Conservation (phyloP, 2,113 vertebrate species). For the Anser cygnoides region DNA sequence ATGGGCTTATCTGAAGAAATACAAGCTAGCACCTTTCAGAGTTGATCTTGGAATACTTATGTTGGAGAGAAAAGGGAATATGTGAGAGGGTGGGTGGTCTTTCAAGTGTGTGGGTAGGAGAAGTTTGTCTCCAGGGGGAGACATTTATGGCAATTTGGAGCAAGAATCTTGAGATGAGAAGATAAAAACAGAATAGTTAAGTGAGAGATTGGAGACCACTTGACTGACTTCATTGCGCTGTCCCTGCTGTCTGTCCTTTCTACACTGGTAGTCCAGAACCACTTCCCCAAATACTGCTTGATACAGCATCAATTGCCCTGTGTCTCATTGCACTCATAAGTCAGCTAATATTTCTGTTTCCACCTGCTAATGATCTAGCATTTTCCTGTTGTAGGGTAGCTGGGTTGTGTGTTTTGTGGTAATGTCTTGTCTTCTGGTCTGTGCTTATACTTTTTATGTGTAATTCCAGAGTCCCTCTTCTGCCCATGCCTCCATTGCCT, state of each 20-base stretch:
- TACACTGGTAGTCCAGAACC: not conserved
- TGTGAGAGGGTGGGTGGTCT: not conserved
- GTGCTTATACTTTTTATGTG: not conserved
- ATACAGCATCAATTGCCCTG: not conserved
- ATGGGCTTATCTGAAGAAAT: not conserved
- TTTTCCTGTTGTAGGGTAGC: not conserved
- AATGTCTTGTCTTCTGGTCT: not conserved
- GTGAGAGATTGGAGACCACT: not conserved
- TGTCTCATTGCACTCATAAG: not conserved
- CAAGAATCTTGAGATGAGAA: not conserved
- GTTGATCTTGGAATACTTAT: not conserved
- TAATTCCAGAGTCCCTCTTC: conserved; percentile 11
- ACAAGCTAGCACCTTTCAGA: not conserved
- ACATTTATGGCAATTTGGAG: not conserved
- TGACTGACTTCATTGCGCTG: not conserved
- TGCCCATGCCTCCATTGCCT: not conserved
- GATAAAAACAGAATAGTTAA: not conserved
- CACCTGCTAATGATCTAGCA: not conserved
- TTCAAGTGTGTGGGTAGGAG: not conserved
- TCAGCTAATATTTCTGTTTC: not conserved
- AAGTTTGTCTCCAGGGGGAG: not conserved
- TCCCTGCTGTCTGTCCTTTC: not conserved
- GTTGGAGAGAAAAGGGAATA: not conserved
- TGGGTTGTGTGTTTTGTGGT: not conserved
- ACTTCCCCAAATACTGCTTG: not conserved